Conservation (phyloP, 2,888 invertebrate genomes). For the Apodemia mormo region DNA sequence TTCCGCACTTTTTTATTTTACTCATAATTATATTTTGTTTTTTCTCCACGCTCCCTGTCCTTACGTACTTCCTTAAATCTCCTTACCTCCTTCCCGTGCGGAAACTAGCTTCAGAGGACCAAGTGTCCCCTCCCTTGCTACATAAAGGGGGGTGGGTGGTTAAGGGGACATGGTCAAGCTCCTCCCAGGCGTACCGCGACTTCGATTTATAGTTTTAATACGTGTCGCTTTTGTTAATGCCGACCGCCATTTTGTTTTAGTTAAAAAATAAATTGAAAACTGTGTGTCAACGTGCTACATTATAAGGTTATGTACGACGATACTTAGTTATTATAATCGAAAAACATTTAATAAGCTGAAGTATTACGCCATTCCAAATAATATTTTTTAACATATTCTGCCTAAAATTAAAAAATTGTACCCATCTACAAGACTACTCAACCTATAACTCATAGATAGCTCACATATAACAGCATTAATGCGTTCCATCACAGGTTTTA, state of each 20-base stretch:
- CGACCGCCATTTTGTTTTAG: constrained; percentile 46
- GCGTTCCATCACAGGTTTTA: too few species aligned
- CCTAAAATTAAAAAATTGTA: too few species aligned
- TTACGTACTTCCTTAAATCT: constrained; percentile 42
- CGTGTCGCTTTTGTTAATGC: constrained; percentile 50
- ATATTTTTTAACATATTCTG: too few species aligned
- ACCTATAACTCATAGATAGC: too few species aligned
- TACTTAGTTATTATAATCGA: background rate
- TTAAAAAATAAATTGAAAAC: constrained; percentile 34
- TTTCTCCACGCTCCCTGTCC: constrained; percentile 48
- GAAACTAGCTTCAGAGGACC: constrained; percentile 43
- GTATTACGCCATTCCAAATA: too few species aligned
- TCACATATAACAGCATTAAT: too few species aligned
- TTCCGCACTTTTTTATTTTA: constrained; percentile 47
- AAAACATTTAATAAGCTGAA: background rate
- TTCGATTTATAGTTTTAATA: constrained; percentile 60
- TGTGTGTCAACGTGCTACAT: constrained; percentile 6
- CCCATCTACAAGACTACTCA: too few species aligned
- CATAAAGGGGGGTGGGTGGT: constrained; percentile 46
- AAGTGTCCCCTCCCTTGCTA: constrained; percentile 46
- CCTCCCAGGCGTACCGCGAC: constrained; percentile 49
- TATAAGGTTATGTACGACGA: background rate
- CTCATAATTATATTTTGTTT: constrained; percentile 42
- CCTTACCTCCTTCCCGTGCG: constrained; percentile 48
- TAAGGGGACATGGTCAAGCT: constrained; percentile 58